Evolutionary conservation across 2,888 invertebrate genomes (phyloP), one percentile per base, ranked within the genome.

Genomic region (Habrosyne pyritoides): DNA sequence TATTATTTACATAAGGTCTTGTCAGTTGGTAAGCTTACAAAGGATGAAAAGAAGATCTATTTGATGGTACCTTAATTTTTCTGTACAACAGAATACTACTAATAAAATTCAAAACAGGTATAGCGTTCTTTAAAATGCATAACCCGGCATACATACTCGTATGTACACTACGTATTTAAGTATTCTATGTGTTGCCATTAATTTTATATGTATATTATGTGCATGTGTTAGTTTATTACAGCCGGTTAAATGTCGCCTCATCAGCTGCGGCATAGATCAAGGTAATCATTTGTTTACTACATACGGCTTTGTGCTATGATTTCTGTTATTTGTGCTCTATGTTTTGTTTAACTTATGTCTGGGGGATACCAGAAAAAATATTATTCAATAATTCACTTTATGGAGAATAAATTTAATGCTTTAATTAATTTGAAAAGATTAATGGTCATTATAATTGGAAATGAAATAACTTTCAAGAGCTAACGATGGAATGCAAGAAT

Each of bases 261-360:
- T 73, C 61, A 66, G 50, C 53, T 47, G 64, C 71, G 70, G 67
- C 67, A 71, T 69, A 77, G 79, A 81, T 82, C 84, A 83, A 83
- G 83, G 81, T 70, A 73, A 77, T 61, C 33, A n/a, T 61, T 64
- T 64, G 60, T 58, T 47, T 57, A 57, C 8, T 28, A 10, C 61
- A 57, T 55, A 69, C 63, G 55, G 67, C 57, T 66, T 42, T n/a
- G 10, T 0, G 21, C n/a, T 21, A 47, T 21, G 7, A 12, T 28
- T 47, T 47, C 2, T 36, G 14, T 12, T 33, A 33, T n/a, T 2
- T n/a, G n/a, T n/a, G n/a, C n/a, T n/a, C n/a, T n/a, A n/a, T n/a
- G n/a, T n/a, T n/a, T n/a, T n/a, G n/a, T n/a, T n/a, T n/a, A n/a
- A n/a, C n/a, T n/a, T n/a, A n/a, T n/a, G n/a, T n/a, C n/a, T n/a